A percentile compares a stretch with the other conserved stretches of the same genome.
Evolutionary conservation across 2,113 vertebrate species (phyloP).

Genomic region (Mesitornis unicolor): DNA sequence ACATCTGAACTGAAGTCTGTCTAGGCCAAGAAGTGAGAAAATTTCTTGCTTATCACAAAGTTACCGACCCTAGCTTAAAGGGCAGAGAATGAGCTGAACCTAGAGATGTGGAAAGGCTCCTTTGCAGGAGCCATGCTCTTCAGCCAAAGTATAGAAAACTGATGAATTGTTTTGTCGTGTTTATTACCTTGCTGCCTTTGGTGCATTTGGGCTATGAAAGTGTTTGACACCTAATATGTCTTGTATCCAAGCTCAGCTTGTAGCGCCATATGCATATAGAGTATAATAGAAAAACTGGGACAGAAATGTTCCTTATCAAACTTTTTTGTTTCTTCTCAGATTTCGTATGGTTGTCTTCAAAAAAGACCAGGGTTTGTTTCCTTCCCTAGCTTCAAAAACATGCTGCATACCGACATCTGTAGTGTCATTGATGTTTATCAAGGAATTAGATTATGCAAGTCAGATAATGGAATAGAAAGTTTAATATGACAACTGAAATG

Average conservation of each 20-base stretch:
- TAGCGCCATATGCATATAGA: neutral
- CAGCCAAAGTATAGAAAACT: neutral
- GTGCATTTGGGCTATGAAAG: neutral
- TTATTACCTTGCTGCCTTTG: neutral
- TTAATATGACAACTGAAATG: neutral
- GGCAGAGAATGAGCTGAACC: neutral
- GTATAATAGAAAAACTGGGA: neutral
- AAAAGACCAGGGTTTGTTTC: neutral
- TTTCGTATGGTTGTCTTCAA: neutral
- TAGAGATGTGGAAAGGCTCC: neutral
- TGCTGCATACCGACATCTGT: neutral
- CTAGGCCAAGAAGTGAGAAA: neutral
- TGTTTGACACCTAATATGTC: neutral
- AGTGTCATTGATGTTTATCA: neutral
- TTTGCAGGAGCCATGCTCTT: neutral
- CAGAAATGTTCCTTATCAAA: neutral
- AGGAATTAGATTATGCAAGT: neutral
- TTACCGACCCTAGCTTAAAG: neutral
- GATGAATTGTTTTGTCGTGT: neutral
- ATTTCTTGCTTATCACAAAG: neutral
- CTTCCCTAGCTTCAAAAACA: neutral
- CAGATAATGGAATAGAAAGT: neutral
- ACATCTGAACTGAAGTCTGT: neutral
- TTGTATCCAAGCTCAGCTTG: neutral
- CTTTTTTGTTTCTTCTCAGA: neutral